Percentiles rank a stretch among this genome's conserved stretches.
These are phyloP conservation scores for Sebastes vulpes DNA, from an alignment of 2,797 vertebrate species.

Conservation along the genomic window DNA sequence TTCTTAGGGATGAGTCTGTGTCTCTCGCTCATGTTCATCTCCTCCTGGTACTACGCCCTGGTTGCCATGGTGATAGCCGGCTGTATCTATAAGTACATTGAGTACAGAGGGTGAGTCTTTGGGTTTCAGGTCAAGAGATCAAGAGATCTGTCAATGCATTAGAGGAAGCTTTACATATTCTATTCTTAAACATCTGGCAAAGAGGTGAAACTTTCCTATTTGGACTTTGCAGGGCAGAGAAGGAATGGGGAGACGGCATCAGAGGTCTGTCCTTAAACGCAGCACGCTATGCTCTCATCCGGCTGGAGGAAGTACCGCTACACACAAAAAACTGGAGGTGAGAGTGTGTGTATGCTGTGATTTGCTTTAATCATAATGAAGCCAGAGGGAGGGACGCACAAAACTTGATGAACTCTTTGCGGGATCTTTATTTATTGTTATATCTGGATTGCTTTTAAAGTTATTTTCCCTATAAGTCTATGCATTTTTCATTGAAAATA, in stretches of 20 bases:
- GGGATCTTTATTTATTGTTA: neutral
- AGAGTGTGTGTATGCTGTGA: slow-evolving; percentile 15
- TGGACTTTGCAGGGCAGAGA: slow-evolving; percentile 88
- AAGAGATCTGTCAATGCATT: neutral
- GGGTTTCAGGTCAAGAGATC: neutral
- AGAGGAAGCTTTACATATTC: neutral
- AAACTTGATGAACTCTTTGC: neutral
- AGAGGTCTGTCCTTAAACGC: slow-evolving; percentile 94
- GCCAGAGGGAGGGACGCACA: rapidly evolving
- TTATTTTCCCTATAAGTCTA: neutral
- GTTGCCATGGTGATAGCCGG: slow-evolving; percentile 92
- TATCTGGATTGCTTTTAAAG: neutral
- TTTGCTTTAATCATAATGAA: neutral
- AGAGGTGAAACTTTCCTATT: neutral
- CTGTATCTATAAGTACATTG: slow-evolving; percentile 98
- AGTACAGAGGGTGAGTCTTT: slow-evolving; percentile 94
- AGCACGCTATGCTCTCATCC: slow-evolving; percentile 93
- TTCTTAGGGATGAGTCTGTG: slow-evolving; percentile 97
- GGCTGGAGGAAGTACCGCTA: slow-evolving; percentile 90
- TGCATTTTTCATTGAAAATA: neutral
- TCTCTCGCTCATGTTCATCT: slow-evolving; percentile 97
- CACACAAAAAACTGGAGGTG: slow-evolving; percentile 99
- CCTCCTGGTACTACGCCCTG: slow-evolving; percentile 95
- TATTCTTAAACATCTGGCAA: neutral
- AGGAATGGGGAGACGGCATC: slow-evolving; percentile 97